Base-by-base conservation (phyloP, 2,888 invertebrate genomes). In the Ophion obscuratus region DNA sequence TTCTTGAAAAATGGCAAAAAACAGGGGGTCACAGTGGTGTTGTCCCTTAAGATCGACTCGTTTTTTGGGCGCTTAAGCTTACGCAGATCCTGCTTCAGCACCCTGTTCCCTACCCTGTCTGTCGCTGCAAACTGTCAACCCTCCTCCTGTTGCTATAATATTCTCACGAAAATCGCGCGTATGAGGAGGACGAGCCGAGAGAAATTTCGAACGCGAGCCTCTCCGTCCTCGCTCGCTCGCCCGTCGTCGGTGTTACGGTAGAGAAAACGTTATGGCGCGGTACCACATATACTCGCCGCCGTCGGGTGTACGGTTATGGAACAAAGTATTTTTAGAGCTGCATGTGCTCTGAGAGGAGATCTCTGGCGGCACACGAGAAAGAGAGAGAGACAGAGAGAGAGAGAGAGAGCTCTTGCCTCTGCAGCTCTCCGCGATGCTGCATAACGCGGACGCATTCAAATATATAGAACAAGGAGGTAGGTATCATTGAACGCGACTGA, bases 291-390 rank as follows among this genome's bases (percentile, higher is more conserved):
- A 71, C 7, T 62, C 40, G 66, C 71, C 70, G 75, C 66, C 75
- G 82, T 59, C 82, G 79, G 68, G 75, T 71, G 78, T 79, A 82
- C 82, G 81, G 71, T 83, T 85, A 83, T 83, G 85, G 85, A 85
- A 85, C 83, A 76, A 79, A 83, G 83, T 85, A 85, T 85, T 85
- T 85, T 85, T 83, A 85, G 85, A 80, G 71, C 66, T 71, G 79
- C 79, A 71, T 78, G 79, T 78, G 82, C 70, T 66, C 66, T 20
- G 83, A 76, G 57, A 84, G 66, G 84, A 81, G 73, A 61, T 67
- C 76, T 27, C 70, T 73, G 76, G 70, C 66, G 44, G 57, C 47
- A 24, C 31, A 70, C n/a, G 20, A 74, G 62, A 62, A 40, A 68
- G n/a, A 40, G 27, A 53, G 9, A 17, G 11, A 24, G 10, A n/a